Evolutionary conservation across 2,797 vertebrate species (phyloP).

Genomic region (Mus spretus): DNA sequence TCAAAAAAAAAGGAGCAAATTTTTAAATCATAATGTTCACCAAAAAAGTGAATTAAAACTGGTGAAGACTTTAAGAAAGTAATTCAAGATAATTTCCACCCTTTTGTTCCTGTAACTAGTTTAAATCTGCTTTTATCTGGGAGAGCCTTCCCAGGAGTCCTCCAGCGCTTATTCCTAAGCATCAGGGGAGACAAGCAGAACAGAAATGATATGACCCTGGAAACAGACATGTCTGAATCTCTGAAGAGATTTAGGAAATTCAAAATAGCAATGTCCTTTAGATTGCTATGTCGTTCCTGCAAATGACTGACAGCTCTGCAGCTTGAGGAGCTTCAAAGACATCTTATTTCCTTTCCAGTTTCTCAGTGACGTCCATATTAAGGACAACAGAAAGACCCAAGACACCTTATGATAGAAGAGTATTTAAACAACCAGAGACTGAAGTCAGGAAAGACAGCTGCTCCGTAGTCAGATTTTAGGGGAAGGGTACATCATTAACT

Average conservation of each 20-base stretch:
- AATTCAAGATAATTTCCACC: background rate
- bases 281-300: background rate
- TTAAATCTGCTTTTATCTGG: slow-evolving; percentile 22
- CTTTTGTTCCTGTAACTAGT: background rate
- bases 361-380: background rate
- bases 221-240: background rate
- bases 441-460: slow-evolving; percentile 1
- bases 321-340: background rate
- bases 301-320: background rate
- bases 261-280: background rate
- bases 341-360: background rate
- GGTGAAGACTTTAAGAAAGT: background rate
- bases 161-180: background rate
- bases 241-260: slow-evolving; percentile 1
- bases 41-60: slow-evolving; percentile 14
- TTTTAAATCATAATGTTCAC: background rate
- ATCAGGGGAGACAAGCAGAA: background rate
- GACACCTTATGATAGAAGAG: background rate
- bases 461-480: background rate
- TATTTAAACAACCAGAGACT: background rate
- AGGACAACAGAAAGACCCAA: background rate
- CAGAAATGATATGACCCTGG: background rate
- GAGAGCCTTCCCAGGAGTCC: background rate
- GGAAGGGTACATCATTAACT: background rate
- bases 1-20: background rate